Evolutionary conservation across 2,113 vertebrate species (phyloP).

Genomic region (Speoplatyrhinus poulsoni): DNA sequence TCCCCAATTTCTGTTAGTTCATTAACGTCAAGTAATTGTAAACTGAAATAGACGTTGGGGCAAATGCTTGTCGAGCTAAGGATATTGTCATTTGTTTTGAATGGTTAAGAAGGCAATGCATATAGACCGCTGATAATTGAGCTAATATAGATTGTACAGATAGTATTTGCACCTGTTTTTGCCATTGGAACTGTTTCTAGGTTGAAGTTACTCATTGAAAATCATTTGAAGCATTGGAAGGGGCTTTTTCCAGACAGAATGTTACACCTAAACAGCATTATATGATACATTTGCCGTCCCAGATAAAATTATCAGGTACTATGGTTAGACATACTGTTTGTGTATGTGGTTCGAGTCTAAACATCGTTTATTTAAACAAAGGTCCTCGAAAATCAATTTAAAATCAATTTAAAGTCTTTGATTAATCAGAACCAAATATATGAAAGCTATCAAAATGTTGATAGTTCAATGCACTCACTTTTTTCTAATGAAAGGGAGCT

Average conservation of each 20-base stretch:
- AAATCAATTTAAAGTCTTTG: slow-evolving; percentile 13
- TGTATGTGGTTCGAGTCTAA: slow-evolving; percentile 24
- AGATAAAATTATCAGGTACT: slow-evolving; percentile 24
- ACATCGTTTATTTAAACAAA: slow-evolving; percentile 21
- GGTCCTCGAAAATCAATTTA: slow-evolving; percentile 18
- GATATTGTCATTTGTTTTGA: slow-evolving; percentile 35
- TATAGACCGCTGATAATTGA: slow-evolving; percentile 14
- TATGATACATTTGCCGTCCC: slow-evolving; percentile 29
- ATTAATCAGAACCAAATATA: slow-evolving; percentile 9
- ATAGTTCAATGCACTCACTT: slow-evolving; percentile 16
- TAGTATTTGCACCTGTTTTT: slow-evolving; percentile 30
- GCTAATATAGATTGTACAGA: slow-evolving; percentile 33
- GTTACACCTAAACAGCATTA: slow-evolving; percentile 44
- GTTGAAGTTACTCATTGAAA: slow-evolving; percentile 26
- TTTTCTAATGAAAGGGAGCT: slow-evolving; percentile 10
- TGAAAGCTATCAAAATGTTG: slow-evolving; percentile 13
- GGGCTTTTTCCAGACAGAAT: slow-evolving; percentile 20
- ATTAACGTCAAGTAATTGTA: slow-evolving; percentile 24
- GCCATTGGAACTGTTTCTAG: too few species aligned
- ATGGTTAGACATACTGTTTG: slow-evolving; percentile 26
- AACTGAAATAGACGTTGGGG: slow-evolving; percentile 17
- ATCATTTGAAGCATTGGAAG: slow-evolving; percentile 27
- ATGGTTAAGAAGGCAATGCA: slow-evolving; percentile 23
- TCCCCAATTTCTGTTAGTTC: slow-evolving; percentile 22
- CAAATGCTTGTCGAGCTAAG: slow-evolving; percentile 39